Evolutionary conservation across 1,140 invertebrate genomes (phyloP), one percentile per base, ranked within the genome.

Genomic region (Nilaparvata lugens): DNA sequence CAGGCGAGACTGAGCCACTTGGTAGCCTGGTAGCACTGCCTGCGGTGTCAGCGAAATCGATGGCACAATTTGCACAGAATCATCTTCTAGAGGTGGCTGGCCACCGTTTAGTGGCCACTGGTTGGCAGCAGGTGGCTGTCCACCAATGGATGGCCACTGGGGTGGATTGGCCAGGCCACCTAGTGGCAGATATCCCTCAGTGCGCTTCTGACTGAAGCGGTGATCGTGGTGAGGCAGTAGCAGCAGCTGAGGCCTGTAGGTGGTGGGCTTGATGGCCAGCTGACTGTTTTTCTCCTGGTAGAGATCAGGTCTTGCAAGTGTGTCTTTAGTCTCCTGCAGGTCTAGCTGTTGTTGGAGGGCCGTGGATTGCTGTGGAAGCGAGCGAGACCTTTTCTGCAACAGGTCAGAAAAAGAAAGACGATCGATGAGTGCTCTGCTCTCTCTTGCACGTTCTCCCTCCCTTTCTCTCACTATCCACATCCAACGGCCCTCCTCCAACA

Each of bases 341-440:
- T 62, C 40, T 53, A 64, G 53, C 56, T 67, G 63, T 19, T 56
- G 65, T 24, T 45, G 60, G 48, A 43, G 24, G 55, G 31, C 40
- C 54, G n/a, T 35, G 45, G 53, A 57, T 64, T 64, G 54, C 57
- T 60, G 60, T 54, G 62, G 42, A 57, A 65, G 63, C 23, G 67
- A 66, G 21, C 66, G 64, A 25, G 64, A 56, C 54, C 56, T 63
- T 64, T 69, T 69, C 67, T 69, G 67, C 52, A 69, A 69, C 67
- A 68, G 56, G 59, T 56, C 64, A 64, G 64, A 65, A 61, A 65
- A 60, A 63, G 55, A 65, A 61, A 64, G 52, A 23, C 45, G 45
- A 48, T 23, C 45, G 45, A 14, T 21, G 45, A 51, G 23, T 24
- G 23, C 18, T 51, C 23, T 51, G 1, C 14, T 24, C 16, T 48